phyloP scores from a whole-genome alignment of 1,140 invertebrate species.

The Bacillus rossius region DNA sequence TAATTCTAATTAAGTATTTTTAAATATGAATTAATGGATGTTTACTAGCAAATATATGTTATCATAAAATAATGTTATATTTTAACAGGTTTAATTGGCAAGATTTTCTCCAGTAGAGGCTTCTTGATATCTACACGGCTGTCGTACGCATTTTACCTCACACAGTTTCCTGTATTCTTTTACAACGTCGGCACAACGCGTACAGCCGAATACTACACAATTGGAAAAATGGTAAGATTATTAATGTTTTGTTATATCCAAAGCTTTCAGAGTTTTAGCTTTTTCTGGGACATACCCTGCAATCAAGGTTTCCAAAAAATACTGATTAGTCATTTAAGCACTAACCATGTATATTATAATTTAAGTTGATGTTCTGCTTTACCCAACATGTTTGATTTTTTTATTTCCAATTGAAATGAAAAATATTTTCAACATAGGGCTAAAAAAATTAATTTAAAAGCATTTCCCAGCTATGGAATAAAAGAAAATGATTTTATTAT shows the following conservation, averaged over 20 bases:
- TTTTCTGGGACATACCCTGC: neutral
- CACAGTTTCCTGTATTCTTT: constrained; percentile 63
- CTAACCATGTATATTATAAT: too few species aligned
- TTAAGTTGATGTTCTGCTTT: too few species aligned
- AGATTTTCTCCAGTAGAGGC: constrained; percentile 51
- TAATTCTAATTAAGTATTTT: too few species aligned
- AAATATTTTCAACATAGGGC: too few species aligned
- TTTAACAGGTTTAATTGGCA: constrained; percentile 44
- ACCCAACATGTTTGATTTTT: too few species aligned
- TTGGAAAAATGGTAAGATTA: constrained; percentile 26
- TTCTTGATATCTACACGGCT: constrained; percentile 56
- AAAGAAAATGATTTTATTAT: too few species aligned
- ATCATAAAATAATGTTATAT: neutral
- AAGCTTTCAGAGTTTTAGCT: neutral
- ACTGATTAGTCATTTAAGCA: too few species aligned
- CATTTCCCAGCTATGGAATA: too few species aligned
- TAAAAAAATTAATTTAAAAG: too few species aligned
- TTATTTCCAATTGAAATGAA: too few species aligned
- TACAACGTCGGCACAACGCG: constrained; percentile 55
- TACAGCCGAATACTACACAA: constrained; percentile 44
- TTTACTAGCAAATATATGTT: too few species aligned
- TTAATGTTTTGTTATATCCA: constrained; percentile 7
- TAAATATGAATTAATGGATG: too few species aligned
- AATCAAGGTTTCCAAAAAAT: neutral
- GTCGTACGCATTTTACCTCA: constrained; percentile 59